Percentiles rank a stretch among this genome's conserved stretches.
These are phyloP conservation scores for Eupithecia subfuscata DNA, from an alignment of 2,888 invertebrate genomes.

Conservation along the genomic window DNA sequence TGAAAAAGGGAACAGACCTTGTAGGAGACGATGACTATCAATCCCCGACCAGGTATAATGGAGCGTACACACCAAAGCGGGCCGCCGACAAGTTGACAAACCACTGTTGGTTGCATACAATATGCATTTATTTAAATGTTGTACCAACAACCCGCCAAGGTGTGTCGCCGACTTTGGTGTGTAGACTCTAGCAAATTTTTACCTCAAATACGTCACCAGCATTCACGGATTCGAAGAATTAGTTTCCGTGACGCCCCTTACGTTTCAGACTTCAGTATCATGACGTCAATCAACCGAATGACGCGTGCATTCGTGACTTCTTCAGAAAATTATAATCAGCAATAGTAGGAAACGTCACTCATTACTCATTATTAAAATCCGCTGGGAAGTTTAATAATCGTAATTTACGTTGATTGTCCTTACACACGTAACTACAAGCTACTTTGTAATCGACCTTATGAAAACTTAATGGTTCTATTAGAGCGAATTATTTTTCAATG, in stretches of 20 bases:
- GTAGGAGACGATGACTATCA: no score
- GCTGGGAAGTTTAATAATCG: slow-evolving; percentile 18
- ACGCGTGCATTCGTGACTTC: slow-evolving; percentile 9
- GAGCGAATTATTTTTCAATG: not conserved
- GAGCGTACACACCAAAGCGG: no score
- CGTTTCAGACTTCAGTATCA: not conserved
- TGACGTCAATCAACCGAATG: not conserved
- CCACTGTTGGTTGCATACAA: no score
- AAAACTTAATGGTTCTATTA: not conserved
- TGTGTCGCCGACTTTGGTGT: not conserved
- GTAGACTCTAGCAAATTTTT: not conserved
- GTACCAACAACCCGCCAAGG: not conserved
- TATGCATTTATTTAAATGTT: no score
- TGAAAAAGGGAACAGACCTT: no score
- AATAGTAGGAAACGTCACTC: slow-evolving; percentile 36
- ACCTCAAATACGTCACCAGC: not conserved
- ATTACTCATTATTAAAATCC: slow-evolving; percentile 22
- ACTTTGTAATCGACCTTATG: not conserved
- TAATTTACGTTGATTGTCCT: slow-evolving; percentile 12
- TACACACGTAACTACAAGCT: not conserved
- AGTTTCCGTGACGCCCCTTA: not conserved
- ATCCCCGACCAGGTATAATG: no score
- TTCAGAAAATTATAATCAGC: slow-evolving; percentile 19
- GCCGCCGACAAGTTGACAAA: no score
- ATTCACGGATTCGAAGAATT: not conserved